These are phyloP conservation scores for Gorsachius magnificus DNA, from an alignment of 2,797 vertebrate species.

Conservation along the genomic window DNA sequence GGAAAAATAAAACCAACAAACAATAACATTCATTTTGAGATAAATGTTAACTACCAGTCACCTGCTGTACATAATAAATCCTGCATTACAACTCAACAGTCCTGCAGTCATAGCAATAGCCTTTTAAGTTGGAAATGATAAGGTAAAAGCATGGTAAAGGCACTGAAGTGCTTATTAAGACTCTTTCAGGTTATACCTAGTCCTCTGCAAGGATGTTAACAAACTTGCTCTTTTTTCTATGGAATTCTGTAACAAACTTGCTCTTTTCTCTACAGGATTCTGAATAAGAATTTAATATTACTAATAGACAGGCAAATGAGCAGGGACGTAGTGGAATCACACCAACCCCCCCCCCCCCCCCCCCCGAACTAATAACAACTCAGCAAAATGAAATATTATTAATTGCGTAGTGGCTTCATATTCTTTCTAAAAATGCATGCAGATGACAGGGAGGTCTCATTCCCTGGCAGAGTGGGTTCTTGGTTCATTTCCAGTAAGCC, in stretches of 20 bases:
- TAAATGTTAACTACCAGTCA: conserved; percentile 17
- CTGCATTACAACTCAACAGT: background rate
- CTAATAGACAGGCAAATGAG: background rate
- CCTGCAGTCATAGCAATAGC: background rate
- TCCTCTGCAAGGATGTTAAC: background rate
- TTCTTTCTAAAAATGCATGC: background rate
- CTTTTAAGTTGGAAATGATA: background rate
- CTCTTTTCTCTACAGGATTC: background rate
- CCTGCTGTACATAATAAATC: conserved; percentile 33
- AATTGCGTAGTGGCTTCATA: background rate
- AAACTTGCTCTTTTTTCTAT: background rate
- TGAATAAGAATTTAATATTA: background rate
- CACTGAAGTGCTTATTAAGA: background rate
- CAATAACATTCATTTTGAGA: conserved; percentile 13
- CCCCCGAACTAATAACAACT: background rate
- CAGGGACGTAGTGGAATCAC: background rate
- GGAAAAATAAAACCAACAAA: conserved; percentile 11
- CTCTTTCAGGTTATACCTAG: background rate
- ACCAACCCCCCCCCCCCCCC: background rate
- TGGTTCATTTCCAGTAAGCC: background rate
- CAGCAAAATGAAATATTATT: background rate
- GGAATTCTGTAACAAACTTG: background rate
- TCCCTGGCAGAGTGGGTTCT: background rate
- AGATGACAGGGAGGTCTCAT: background rate
- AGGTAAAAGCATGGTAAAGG: background rate